These are phyloP conservation scores for Rissa tridactyla DNA, from an alignment of 2,113 vertebrate species.

Conservation along the genomic window DNA sequence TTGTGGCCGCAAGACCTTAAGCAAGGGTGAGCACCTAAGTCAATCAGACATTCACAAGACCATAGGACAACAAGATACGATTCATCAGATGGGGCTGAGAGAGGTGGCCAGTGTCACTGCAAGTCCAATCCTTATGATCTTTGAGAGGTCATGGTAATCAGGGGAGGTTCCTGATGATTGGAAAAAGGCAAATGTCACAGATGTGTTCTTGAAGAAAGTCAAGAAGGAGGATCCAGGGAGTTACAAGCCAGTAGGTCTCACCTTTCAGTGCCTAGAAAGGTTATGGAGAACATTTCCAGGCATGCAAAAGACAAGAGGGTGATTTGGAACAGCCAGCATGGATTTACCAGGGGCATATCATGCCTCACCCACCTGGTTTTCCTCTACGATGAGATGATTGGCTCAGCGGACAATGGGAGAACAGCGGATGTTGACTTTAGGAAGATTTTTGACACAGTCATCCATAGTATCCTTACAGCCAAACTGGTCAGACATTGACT, in stretches of 20 bases:
- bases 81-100: neutral
- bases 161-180: neutral
- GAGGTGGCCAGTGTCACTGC: neutral
- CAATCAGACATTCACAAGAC: neutral
- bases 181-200: neutral
- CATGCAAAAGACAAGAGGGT: neutral
- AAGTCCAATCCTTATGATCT: neutral
- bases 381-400: neutral
- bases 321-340: neutral
- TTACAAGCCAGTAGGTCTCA: neutral
- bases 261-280: neutral
- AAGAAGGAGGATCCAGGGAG: neutral
- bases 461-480: neutral
- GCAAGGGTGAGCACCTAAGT: neutral
- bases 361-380: neutral
- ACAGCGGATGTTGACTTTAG: neutral
- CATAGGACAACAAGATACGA: neutral
- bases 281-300: neutral
- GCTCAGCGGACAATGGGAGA: neutral
- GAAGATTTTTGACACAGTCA: neutral
- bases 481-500: neutral
- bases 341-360: neutral
- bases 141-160: neutral
- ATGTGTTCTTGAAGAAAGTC: neutral
- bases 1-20: neutral